phyloP scores from a whole-genome alignment of 2,797 vertebrate species.

The Leptoclinus maculatus region DNA sequence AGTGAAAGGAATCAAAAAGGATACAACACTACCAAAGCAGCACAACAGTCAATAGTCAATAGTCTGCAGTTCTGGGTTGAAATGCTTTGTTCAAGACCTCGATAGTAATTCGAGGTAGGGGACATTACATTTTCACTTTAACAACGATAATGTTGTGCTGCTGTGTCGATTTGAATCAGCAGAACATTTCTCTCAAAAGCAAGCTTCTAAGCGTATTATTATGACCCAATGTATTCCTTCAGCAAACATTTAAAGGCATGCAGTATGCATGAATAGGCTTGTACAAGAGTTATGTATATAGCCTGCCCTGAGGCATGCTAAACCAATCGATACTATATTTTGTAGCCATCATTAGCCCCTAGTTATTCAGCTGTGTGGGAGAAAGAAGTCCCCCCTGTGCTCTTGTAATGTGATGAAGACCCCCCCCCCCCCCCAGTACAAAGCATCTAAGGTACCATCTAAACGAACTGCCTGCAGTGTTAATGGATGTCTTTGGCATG shows the following conservation, averaged over 20 bases:
- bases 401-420: slow-evolving; percentile 12
- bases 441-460: slow-evolving; percentile 1
- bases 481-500: slow-evolving; percentile 14
- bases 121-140: neutral
- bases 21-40: neutral
- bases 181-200: neutral
- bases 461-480: neutral
- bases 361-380: neutral
- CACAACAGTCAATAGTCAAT: too few relatives aligned
- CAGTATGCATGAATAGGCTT: neutral
- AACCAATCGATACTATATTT: neutral
- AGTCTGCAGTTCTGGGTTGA: neutral
- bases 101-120: neutral
- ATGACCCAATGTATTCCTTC: neutral
- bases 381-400: neutral
- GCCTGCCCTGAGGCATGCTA: neutral
- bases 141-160: too few relatives aligned
- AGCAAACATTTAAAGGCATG: neutral
- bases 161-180: too few relatives aligned
- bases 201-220: neutral
- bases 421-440: neutral
- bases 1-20: neutral
- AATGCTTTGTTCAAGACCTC: neutral
- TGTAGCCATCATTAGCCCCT: too few relatives aligned
- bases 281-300: neutral